Base-by-base conservation (phyloP, 2,113 vertebrate species). In the Donacobius atricapilla region DNA sequence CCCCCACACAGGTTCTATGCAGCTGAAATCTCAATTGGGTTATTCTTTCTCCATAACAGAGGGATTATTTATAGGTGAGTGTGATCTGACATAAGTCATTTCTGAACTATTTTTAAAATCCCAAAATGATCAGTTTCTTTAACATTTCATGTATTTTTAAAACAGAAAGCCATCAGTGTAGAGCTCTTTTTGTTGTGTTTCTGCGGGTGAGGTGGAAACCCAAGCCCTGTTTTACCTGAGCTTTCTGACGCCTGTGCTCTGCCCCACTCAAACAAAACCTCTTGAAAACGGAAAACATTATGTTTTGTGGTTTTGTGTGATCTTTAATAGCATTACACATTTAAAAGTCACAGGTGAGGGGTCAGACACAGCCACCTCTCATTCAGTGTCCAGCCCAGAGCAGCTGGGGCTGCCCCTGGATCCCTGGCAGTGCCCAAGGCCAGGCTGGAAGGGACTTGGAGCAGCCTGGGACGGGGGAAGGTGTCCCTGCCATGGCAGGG, bases 11-110 rank as follows among this genome's bases (percentile, higher is more conserved):
- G 98, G 86, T 98, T 98, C 96, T 98, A 98, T 57, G 98, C 98
- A 30, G 98, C 98, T 50, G 98, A 98, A 96, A 98, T 98, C 73
- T 98, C 98, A 44, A 94, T 98, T 22, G 98, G 98, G 6, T 87
- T 98, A 28, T 98, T 98, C 96, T 98, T 98, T 53, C 97, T 98
- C 61, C 98, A 98, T 82, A 98, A 98, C 96, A 98, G 96, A 97
- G 99, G 99, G 66, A 93, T 99, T 89, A 98, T 99, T 97, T 99
- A 99, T 96, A 99, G 99, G 99, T 99, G 83, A 69, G 98, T 98
- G 71, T 61, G 17, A 28, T 63, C 72, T 87, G 48, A 64, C 42
- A 40, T 20, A 68, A 82, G 40, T 35, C 18, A 72, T 63, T 87
- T 19, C 42, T 44, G 33, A 68, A 27, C 50, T 83, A 5, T 81